Base-by-base conservation (phyloP, 2,888 invertebrate genomes). In the Hipparchia sbordonii region DNA sequence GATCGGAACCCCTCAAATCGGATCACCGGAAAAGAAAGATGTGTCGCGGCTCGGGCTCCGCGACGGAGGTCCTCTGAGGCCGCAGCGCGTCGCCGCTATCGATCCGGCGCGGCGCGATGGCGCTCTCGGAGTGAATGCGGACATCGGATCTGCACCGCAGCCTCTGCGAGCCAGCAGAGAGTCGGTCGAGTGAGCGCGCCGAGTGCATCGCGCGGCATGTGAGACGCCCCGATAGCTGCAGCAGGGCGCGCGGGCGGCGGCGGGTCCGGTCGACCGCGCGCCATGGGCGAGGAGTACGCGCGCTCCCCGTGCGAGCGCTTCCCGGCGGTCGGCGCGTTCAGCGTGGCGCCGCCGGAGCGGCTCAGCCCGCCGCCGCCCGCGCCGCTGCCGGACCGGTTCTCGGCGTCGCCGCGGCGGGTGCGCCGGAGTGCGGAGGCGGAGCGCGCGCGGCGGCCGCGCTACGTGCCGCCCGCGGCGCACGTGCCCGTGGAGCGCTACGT, bases 401-500 rank as follows among this genome's bases (percentile, higher is more conserved):
- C 94, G 93, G 94, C 95, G 77, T 95, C 85, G 85, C 95, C 86
- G 90, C 95, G 87, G 94, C 95, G 88, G 90, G 95, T 87, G 91
- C 93, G 96, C 82, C 95, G 96, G 81, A 94, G 96, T 75, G 95
- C 96, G 75, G 95, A 96, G 72, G 95, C 95, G 77, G 96, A 95
- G 77, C 96, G 96, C 84, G 95, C 95, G 80, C 89, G 92, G 80
- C 87, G 92, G 76, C 95, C 87, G 87, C 93, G 96, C 79, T 96
- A 96, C 81, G 94, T 96, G 78, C 95, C 96, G 33, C 95, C 96
- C 6, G 95, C 96, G 75, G 96, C 96, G 13, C 96, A 96, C 87
- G 95, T 96, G 82, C 96, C 96, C 13, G 95, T 96, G 78, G 96
- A 96, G 89, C 95, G 96, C 80, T 96, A 96, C 86, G 95, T 96